Base-by-base conservation (phyloP, 2,113 vertebrate genomes). In the Oplegnathus fasciatus region DNA sequence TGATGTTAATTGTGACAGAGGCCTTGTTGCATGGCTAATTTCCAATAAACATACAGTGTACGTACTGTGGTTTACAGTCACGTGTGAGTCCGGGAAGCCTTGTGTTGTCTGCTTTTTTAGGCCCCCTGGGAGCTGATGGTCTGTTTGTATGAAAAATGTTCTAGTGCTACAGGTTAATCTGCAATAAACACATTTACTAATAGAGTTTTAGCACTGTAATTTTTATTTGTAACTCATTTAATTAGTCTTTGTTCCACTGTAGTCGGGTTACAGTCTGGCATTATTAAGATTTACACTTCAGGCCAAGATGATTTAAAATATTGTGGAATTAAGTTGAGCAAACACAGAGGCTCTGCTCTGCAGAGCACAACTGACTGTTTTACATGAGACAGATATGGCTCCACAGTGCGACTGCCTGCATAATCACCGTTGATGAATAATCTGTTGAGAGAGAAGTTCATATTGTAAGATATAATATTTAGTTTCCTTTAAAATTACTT, bases 21-120 rank as follows among this genome's bases (percentile, higher is more conserved):
- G 40, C 30, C 54, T 34, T 60, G 57, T 50, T 75, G 86, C 60
- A 26, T 82, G 57, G 8, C 48, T 87, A 62, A 75, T 78, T 71
- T 80, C 30, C 48, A 55, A 67, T 70, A 73, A 44, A 80, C n/a
- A 67, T 32, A 40, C 50, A 69, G 69, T 71, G 65, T 50, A 13
- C 75, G 42, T 44, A 3, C 55, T 76, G 78, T 57, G 86, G 84
- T 83, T 79, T 83, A 28, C 78, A 80, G 78, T 52, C 55, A 32
- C 55, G 76, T 75, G 77, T 67, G 85, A 64, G 65, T 17, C 68
- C 84, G 85, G 89, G 89, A 91, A 90, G 81, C 40, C 76, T 64
- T 67, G 75, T 64, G 48, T 55, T 67, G 30, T 75, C 30, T 62
- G 58, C 48, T 68, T 14, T 64, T 67, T 78, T 14, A 18, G 40